These are phyloP conservation scores for Phytoseiulus persimilis DNA, from an alignment of 2,888 invertebrate species.

Conservation along the genomic window DNA sequence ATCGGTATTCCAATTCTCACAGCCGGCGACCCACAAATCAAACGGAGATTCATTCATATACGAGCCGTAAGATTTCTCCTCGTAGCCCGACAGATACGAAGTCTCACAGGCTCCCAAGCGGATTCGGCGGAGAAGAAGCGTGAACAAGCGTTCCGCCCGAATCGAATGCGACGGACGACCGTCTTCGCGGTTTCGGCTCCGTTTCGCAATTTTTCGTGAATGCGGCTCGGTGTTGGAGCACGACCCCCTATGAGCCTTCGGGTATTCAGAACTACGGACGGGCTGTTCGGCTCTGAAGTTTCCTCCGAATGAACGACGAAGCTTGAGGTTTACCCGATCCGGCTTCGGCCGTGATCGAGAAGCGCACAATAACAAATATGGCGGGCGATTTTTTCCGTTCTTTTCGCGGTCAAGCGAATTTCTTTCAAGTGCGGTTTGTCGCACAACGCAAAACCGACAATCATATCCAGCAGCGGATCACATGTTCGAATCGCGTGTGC, in stretches of 20 bases:
- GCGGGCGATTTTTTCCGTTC: too few species aligned
- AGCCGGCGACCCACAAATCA: background rate
- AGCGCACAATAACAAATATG: too few species aligned
- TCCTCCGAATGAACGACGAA: too few species aligned
- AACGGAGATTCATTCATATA: background rate
- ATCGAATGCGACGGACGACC: background rate
- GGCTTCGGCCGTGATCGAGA: too few species aligned
- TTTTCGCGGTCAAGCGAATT: background rate
- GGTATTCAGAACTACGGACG: background rate
- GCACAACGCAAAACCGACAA: background rate
- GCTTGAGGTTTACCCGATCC: too few species aligned
- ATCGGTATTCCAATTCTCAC: background rate
- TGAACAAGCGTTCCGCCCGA: background rate
- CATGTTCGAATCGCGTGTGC: background rate
- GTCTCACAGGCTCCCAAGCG: background rate
- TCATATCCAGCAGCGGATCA: background rate
- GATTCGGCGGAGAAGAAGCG: background rate
- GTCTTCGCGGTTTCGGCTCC: background rate
- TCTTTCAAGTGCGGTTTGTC: background rate
- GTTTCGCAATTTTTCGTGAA: background rate
- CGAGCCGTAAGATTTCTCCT: background rate
- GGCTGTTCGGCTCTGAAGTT: background rate
- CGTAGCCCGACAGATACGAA: background rate
- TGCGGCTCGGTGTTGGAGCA: background rate
- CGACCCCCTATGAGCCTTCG: background rate